Evolutionary conservation across 2,888 invertebrate genomes (phyloP).

Genomic region (Liodrosophila aerea): DNA sequence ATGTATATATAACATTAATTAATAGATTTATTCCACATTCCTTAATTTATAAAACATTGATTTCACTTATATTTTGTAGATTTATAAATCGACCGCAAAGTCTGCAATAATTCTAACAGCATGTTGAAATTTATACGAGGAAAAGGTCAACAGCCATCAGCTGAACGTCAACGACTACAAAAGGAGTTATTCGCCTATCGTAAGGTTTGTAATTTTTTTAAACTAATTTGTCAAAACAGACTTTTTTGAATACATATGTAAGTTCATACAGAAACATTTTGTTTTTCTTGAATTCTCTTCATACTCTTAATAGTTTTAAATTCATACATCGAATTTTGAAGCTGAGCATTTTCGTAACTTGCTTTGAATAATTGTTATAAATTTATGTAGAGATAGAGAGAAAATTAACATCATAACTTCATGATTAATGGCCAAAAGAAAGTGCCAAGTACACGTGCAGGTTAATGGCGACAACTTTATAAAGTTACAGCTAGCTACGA

Average conservation of each 20-base stretch:
- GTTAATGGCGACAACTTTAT: slow-evolving; percentile 26
- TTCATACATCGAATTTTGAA: too few relatives aligned
- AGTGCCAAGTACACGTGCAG: slow-evolving; percentile 26
- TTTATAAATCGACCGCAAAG: background rate
- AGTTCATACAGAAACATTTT: too few relatives aligned
- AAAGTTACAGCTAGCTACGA: slow-evolving; percentile 16
- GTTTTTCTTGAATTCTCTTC: too few relatives aligned
- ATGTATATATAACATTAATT: too few relatives aligned
- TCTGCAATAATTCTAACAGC: too few relatives aligned
- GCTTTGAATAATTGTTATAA: too few relatives aligned
- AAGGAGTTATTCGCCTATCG: slow-evolving; percentile 96
- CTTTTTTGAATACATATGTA: too few relatives aligned
- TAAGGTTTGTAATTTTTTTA: slow-evolving; percentile 92
- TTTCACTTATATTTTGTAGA: slow-evolving; percentile 27
- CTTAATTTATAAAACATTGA: too few relatives aligned
- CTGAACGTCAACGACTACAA: slow-evolving; percentile 95
- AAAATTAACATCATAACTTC: background rate
- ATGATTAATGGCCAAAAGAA: slow-evolving; percentile 4
- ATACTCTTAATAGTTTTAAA: too few relatives aligned
- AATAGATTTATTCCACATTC: background rate
- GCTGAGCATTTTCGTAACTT: too few relatives aligned
- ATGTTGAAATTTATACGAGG: slow-evolving; percentile 97
- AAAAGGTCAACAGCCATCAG: slow-evolving; percentile 95
- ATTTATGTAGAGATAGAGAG: too few relatives aligned
- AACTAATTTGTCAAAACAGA: too few relatives aligned